Conservation (phyloP, 2,888 invertebrate species). For the Eristalinus sepulchralis region DNA sequence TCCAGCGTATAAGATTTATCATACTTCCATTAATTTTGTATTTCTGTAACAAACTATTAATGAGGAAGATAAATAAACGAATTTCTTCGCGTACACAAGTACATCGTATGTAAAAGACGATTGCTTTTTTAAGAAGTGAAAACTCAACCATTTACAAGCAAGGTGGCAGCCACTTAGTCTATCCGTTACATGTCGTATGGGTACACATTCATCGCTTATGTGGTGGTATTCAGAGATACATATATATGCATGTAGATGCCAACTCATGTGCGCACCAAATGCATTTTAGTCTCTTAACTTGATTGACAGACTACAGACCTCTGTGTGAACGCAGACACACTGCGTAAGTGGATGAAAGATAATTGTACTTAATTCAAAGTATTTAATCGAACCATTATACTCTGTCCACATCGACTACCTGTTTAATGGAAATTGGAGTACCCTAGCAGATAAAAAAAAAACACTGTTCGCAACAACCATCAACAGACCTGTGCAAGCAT, state of each 20-base stretch:
- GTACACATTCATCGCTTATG: neutral
- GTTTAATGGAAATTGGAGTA: constrained; percentile 66
- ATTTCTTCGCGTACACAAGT: too few relatives aligned
- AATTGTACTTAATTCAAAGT: constrained; percentile 65
- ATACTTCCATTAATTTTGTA: too few relatives aligned
- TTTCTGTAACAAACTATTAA: too few relatives aligned
- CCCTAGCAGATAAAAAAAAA: constrained; percentile 21
- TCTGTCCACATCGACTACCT: constrained; percentile 64
- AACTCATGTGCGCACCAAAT: constrained; percentile 21
- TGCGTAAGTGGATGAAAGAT: constrained; percentile 48
- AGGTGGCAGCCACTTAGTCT: constrained; percentile 36
- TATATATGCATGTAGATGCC: neutral
- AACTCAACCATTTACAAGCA: constrained; percentile 12
- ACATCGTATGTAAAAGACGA: neutral
- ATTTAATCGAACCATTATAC: constrained; percentile 65
- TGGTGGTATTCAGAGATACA: neutral
- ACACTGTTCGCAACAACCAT: constrained; percentile 40
- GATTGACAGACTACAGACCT: constrained; percentile 61
- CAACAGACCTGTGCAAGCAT: constrained; percentile 44
- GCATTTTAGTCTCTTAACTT: constrained; percentile 31
- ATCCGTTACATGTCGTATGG: constrained; percentile 3
- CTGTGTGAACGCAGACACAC: constrained; percentile 42
- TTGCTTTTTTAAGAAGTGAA: constrained; percentile 14
- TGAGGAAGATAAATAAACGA: too few relatives aligned
- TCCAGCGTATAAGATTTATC: too few relatives aligned